Evolutionary conservation across 2,113 vertebrate species (phyloP).

Genomic region (Mus pahari): DNA sequence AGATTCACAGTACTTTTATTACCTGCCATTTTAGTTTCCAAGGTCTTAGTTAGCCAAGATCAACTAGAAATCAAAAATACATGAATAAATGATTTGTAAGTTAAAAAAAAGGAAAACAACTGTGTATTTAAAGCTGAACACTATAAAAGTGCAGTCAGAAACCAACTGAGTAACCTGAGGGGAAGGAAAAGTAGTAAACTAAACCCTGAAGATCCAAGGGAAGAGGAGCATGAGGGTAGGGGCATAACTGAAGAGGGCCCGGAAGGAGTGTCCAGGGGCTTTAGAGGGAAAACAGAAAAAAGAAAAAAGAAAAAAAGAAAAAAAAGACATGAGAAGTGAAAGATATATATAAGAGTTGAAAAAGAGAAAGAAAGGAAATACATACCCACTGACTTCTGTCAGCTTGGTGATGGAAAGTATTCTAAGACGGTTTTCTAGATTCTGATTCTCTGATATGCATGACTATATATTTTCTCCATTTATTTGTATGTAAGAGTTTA

Average conservation of each 20-base stretch:
- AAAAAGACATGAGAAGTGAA: not conserved
- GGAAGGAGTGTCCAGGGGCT: not conserved
- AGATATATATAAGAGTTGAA: not conserved
- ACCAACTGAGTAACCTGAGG: not conserved
- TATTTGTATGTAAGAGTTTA: not conserved
- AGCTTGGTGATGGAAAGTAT: not conserved
- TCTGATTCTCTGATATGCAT: not conserved
- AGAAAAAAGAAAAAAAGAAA: no score
- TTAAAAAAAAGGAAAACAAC: not conserved
- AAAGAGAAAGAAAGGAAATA: constrained; percentile 29
- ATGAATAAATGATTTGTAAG: not conserved
- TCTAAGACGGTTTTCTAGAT: not conserved
- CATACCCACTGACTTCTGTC: not conserved
- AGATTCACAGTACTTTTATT: not conserved
- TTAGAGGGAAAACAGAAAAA: not conserved
- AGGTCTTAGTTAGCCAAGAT: not conserved
- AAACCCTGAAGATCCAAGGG: not conserved
- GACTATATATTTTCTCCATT: not conserved
- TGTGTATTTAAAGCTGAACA: not conserved
- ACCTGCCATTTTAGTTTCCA: not conserved
- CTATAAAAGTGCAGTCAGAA: not conserved
- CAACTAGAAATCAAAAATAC: not conserved
- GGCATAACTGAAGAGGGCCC: not conserved
- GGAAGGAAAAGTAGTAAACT: not conserved
- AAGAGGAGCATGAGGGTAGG: not conserved